Evolutionary conservation across 2,797 vertebrate species (phyloP).

Genomic region (Pterois miles): DNA sequence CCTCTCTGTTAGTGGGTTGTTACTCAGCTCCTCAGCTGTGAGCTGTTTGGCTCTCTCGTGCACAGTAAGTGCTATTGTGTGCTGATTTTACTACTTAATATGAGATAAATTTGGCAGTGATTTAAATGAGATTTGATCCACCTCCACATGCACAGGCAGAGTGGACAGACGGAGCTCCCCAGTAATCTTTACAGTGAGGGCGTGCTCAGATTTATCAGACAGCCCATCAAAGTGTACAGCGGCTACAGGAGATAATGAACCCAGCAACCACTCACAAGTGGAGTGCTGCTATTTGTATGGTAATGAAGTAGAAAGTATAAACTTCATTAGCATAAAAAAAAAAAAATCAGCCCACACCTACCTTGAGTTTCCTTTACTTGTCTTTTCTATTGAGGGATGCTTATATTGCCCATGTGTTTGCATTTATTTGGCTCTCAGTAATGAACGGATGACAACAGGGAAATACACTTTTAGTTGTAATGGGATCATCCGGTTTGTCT

Average conservation of each 20-base stretch:
- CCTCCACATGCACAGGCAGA: slow-evolving; percentile 36
- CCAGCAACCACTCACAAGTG: slow-evolving; percentile 46
- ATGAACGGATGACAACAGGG: slow-evolving; percentile 13
- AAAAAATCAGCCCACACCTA: slow-evolving; percentile 17
- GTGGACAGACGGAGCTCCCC: slow-evolving; percentile 68
- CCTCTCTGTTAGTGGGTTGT: slow-evolving; percentile 6
- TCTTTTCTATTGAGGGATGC: slow-evolving; percentile 27
- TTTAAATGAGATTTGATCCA: slow-evolving; percentile 58
- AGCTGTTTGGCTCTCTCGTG: slow-evolving; percentile 8
- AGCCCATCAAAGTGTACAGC: slow-evolving; percentile 57
- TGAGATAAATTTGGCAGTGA: slow-evolving; percentile 57
- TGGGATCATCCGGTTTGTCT: slow-evolving; percentile 16
- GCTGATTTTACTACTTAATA: slow-evolving; percentile 34
- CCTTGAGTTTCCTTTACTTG: slow-evolving; percentile 17
- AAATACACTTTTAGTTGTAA: slow-evolving; percentile 22
- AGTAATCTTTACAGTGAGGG: slow-evolving; percentile 63
- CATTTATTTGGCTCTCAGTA: slow-evolving; percentile 3
- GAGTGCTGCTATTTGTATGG: slow-evolving; percentile 71
- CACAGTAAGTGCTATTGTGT: slow-evolving; percentile 22
- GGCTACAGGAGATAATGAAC: slow-evolving; percentile 56
- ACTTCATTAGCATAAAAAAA: slow-evolving; percentile 54
- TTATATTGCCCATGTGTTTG: slow-evolving; percentile 11
- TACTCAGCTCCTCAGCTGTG: slow-evolving; percentile 12
- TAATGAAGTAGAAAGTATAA: slow-evolving; percentile 66
- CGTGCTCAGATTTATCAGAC: slow-evolving; percentile 61